These are phyloP conservation scores for Trichoplusia ni DNA, from an alignment of 1,140 invertebrate genomes.

Conservation along the genomic window DNA sequence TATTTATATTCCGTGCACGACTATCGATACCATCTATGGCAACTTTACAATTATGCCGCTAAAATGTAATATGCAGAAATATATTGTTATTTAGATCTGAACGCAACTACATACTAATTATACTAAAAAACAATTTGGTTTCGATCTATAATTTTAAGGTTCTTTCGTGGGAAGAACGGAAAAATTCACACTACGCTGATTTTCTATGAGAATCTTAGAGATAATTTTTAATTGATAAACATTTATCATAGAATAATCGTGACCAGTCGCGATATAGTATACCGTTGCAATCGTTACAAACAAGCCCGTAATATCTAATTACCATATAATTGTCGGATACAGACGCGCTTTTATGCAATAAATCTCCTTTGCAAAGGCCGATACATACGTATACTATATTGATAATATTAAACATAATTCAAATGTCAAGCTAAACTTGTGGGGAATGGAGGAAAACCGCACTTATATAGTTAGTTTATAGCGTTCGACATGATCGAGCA, in stretches of 20 bases:
- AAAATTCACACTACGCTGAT: too few relatives aligned
- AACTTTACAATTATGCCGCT: slow-evolving; percentile 9
- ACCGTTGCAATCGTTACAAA: slow-evolving; percentile 21
- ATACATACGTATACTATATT: slow-evolving; percentile 12
- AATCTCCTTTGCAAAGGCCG: slow-evolving; percentile 54
- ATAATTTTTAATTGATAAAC: too few relatives aligned
- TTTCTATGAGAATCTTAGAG: too few relatives aligned
- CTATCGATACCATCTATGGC: slow-evolving; percentile 14
- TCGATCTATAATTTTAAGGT: too few relatives aligned
- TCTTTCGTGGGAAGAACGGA: too few relatives aligned
- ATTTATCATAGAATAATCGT: slow-evolving; percentile 8
- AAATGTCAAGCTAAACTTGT: slow-evolving; percentile 24
- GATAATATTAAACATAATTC: slow-evolving; percentile 31
- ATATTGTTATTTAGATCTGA: slow-evolving; percentile 8
- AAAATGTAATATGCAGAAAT: slow-evolving; percentile 1
- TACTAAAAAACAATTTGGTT: slow-evolving; percentile 13
- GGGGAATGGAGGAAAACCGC: slow-evolving; percentile 44
- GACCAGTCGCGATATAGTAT: not conserved
- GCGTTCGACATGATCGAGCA: slow-evolving; percentile 4
- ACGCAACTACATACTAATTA: not conserved
- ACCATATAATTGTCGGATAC: slow-evolving; percentile 67
- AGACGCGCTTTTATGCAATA: slow-evolving; percentile 50
- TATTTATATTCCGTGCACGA: slow-evolving; percentile 12
- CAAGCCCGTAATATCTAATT: slow-evolving; percentile 43
- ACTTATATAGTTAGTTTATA: slow-evolving; percentile 36